Percentiles rank a stretch among this genome's conserved stretches.
Conservation (phyloP, 2,888 invertebrate species). For the Agrochola lota region DNA sequence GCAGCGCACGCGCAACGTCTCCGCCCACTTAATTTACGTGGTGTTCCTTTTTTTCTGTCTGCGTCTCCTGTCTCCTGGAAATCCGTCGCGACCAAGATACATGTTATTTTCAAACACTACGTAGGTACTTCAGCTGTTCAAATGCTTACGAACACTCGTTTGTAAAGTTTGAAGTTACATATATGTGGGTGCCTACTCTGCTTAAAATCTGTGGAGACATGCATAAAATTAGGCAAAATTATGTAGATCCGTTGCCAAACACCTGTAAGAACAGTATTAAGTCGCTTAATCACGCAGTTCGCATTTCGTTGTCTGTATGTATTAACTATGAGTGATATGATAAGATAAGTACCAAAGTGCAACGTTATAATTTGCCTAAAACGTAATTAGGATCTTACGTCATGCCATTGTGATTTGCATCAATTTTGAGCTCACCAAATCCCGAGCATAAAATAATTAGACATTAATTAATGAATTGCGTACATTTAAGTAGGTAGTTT, state of each 20-base stretch:
- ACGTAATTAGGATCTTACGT: constrained; percentile 18
- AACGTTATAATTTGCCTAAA: constrained; percentile 35
- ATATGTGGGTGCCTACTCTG: not conserved
- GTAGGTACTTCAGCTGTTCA: constrained; percentile 48
- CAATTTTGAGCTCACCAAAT: constrained; percentile 6
- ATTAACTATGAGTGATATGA: constrained; percentile 38
- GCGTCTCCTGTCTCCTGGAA: constrained; percentile 84
- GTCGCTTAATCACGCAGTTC: constrained; percentile 6
- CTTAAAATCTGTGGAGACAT: constrained; percentile 1
- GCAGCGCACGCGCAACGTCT: constrained; percentile 63
- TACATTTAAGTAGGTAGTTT: constrained; percentile 15
- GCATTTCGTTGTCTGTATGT: constrained; percentile 6
- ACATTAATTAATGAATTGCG: constrained; percentile 4
- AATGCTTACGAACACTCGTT: constrained; percentile 27
- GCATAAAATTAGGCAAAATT: constrained; percentile 1
- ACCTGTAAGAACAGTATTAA: not conserved
- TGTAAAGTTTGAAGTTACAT: not conserved
- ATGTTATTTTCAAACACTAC: constrained; percentile 82
- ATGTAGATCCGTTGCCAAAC: not conserved
- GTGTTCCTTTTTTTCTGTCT: constrained; percentile 83
- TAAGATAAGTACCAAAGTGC: constrained; percentile 36
- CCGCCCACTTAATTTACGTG: constrained; percentile 77
- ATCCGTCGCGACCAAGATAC: constrained; percentile 79
- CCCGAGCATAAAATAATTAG: not conserved
- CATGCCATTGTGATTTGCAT: constrained; percentile 1